These are phyloP conservation scores for Plumapathes pennacea DNA, from an alignment of 92 coral and sea anemone genomes.

Conservation along the genomic window DNA sequence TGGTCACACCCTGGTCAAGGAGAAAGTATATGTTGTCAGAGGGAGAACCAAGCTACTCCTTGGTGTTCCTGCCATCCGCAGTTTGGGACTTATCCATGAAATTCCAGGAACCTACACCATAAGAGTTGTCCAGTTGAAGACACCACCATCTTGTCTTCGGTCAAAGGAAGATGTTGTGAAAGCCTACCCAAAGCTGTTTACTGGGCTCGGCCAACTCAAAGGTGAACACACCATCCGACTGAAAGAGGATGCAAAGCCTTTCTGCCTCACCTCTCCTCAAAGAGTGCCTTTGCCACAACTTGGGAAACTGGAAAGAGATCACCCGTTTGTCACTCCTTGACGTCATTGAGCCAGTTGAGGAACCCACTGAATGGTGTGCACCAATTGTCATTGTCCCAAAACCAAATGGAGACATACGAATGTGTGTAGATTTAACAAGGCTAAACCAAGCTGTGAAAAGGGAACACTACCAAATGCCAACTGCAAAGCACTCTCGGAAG, in stretches of 20 bases:
- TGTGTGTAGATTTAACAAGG: constrained; percentile 44
- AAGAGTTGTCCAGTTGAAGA: constrained; percentile 4
- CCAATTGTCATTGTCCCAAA: constrained; percentile 47
- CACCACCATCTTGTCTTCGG: neutral
- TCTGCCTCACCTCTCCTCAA: constrained; percentile 31
- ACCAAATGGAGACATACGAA: constrained; percentile 21
- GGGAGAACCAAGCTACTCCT: constrained; percentile 42
- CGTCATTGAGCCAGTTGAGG: constrained; percentile 29
- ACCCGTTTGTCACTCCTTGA: constrained; percentile 19
- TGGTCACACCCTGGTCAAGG: constrained; percentile 6
- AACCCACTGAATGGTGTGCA: constrained; percentile 54
- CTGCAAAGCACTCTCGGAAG: constrained; percentile 19
- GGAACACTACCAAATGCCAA: constrained; percentile 27
- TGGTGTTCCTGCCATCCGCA: constrained; percentile 39
- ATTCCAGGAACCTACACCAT: constrained; percentile 30
- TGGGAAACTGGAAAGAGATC: constrained; percentile 30
- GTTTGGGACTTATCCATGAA: constrained; percentile 24
- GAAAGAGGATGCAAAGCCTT: constrained; percentile 30
- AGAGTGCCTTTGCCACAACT: constrained; percentile 49
- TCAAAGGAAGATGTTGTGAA: constrained; percentile 15
- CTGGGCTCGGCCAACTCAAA: constrained; percentile 48
- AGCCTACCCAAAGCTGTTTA: constrained; percentile 35
- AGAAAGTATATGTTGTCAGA: constrained; percentile 30
- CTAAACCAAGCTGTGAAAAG: constrained; percentile 41
- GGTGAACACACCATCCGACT: constrained; percentile 33